phyloP scores from a whole-genome alignment of 2,888 invertebrate genomes.

The Nephrotoma appendiculata region DNA sequence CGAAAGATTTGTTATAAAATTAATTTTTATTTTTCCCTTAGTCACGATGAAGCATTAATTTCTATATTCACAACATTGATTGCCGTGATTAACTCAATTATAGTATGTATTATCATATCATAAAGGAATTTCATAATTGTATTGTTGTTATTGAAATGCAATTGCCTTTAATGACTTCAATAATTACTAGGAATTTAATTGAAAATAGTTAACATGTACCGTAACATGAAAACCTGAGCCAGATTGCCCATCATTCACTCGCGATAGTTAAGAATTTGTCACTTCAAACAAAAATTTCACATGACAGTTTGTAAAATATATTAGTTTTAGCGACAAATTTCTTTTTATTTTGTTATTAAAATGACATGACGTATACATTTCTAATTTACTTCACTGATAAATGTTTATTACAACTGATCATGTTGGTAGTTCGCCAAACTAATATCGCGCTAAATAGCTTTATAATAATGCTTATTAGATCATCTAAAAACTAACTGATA shows the following conservation, averaged over 20 bases:
- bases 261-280: not conserved
- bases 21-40: not conserved
- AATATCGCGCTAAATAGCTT: not conserved
- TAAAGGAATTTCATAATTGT: not conserved
- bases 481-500: not conserved
- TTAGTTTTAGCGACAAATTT: not conserved
- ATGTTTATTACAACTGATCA: too few relatives aligned
- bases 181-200: not conserved
- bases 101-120: not conserved
- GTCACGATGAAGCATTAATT: not conserved
- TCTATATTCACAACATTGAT: not conserved
- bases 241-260: not conserved
- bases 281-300: not conserved
- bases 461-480: not conserved
- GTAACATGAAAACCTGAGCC: not conserved
- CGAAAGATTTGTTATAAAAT: not conserved
- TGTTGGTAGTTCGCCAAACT: not conserved
- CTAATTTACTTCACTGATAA: not conserved
- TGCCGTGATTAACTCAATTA: too few relatives aligned
- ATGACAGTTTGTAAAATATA: not conserved
- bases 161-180: not conserved
- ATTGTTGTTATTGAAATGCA: not conserved
- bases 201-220: not conserved
- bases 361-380: not conserved
- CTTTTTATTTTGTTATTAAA: not conserved